Evolutionary conservation across 2,113 vertebrate genomes (phyloP).

Genomic region (Polypterus bichir): DNA sequence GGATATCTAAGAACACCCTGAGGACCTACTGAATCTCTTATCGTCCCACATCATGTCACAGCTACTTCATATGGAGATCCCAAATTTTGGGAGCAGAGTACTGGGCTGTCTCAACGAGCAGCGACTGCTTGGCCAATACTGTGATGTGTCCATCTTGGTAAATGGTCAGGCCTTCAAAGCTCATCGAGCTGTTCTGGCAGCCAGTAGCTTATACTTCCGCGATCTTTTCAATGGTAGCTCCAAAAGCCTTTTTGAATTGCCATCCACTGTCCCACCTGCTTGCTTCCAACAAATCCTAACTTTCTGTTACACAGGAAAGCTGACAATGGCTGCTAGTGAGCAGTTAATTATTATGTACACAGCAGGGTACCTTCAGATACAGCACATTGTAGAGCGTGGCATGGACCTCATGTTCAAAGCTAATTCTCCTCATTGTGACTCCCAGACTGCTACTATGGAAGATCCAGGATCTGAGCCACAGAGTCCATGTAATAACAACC

Average conservation of each 20-base stretch:
- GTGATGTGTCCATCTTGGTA: constrained; percentile 95
- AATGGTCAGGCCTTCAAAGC: constrained; percentile 96
- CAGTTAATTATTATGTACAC: constrained; percentile 99
- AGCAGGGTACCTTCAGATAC: constrained; percentile 94
- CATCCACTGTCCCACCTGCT: constrained; percentile 79
- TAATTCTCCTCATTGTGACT: constrained; percentile 95
- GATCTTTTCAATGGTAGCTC: constrained; percentile 92
- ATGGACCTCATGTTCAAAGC: constrained; percentile 97
- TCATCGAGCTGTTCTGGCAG: constrained; percentile 85
- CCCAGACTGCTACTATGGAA: constrained; percentile 82
- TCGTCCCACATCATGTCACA: constrained; percentile 74
- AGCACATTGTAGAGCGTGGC: constrained; percentile 92
- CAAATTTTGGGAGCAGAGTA: constrained; percentile 93
- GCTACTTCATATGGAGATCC: constrained; percentile 95
- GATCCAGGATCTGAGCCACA: constrained; percentile 86
- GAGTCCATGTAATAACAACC: constrained; percentile 70
- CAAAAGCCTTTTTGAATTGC: constrained; percentile 91
- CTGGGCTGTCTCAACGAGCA: constrained; percentile 93
- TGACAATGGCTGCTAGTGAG: constrained; percentile 95
- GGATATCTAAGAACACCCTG: constrained; percentile 53
- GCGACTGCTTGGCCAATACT: constrained; percentile 87
- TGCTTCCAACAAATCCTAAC: constrained; percentile 97
- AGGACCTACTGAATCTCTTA: constrained; percentile 26
- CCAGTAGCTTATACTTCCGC: constrained; percentile 93
- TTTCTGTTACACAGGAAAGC: constrained; percentile 95